phyloP scores from a whole-genome alignment of 1,140 invertebrate species.

The Drosophila parvula region DNA sequence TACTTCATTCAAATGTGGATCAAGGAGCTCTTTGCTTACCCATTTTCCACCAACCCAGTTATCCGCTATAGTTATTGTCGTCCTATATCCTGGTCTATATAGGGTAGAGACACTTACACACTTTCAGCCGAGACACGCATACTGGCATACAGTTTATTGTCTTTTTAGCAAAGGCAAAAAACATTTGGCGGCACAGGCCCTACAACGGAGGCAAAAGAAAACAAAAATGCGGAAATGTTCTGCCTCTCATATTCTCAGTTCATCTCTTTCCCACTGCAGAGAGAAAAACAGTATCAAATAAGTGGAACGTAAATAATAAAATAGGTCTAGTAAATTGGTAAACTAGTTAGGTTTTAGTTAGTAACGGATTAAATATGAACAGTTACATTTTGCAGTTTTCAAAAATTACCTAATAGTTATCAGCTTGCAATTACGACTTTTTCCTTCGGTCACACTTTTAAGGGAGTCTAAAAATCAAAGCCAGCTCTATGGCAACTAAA shows the following conservation, averaged over 20 bases:
- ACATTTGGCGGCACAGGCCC: slow-evolving; percentile 61
- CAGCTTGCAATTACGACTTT: fast-evolving
- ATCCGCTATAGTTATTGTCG: slow-evolving; percentile 13
- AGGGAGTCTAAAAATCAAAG: too few species aligned
- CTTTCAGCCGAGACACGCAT: slow-evolving; percentile 21
- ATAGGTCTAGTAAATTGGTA: too few species aligned
- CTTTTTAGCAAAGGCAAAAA: slow-evolving; percentile 67
- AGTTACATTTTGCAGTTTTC: not conserved
- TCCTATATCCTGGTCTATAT: slow-evolving; percentile 38
- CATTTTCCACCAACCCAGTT: slow-evolving; percentile 15
- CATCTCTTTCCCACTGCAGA: not conserved
- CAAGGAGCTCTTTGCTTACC: slow-evolving; percentile 42
- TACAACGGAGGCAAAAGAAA: slow-evolving; percentile 51
- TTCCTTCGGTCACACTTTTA: too few species aligned
- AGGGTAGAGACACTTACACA: slow-evolving; percentile 43
- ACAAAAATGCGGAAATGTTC: slow-evolving; percentile 74
- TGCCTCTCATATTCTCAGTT: slow-evolving; percentile 7
- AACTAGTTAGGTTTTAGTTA: not conserved
- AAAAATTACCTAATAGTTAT: not conserved
- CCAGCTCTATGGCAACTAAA: not conserved
- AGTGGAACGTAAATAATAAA: too few species aligned
- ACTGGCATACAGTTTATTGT: slow-evolving; percentile 73
- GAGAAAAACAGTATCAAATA: not conserved
- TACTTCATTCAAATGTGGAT: slow-evolving; percentile 30
- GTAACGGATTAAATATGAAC: not conserved